Conservation (phyloP, 2,888 invertebrate species). For the Panopea generosa region DNA sequence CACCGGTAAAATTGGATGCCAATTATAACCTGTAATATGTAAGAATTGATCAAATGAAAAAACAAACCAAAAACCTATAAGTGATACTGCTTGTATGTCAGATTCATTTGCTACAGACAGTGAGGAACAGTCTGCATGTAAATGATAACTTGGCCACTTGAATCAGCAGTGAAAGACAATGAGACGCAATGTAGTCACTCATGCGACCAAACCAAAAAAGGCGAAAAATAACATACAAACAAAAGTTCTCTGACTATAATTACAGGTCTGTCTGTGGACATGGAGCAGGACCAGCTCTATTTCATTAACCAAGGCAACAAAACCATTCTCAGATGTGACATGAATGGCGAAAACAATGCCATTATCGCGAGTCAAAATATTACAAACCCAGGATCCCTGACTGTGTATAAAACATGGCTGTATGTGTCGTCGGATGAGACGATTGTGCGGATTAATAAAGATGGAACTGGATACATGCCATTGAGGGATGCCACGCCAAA, state of each 20-base stretch:
- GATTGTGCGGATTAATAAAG: conserved; percentile 33
- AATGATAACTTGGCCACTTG: no score
- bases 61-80: no score
- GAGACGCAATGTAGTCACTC: no score
- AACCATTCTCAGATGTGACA: conserved; percentile 65
- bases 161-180: no score
- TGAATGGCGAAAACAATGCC: conserved; percentile 51
- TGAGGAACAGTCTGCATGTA: no score
- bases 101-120: no score
- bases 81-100: no score
- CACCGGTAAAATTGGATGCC: no score
- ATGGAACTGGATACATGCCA: conserved; percentile 28
- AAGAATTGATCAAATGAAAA: no score
- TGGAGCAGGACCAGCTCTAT: conserved; percentile 88
- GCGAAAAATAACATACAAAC: no score
- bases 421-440: conserved; percentile 87
- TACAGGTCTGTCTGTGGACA: conserved; percentile 89
- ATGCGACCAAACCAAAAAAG: no score
- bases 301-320: conserved; percentile 88
- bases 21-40: no score
- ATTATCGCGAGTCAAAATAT: conserved; percentile 85
- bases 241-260: conserved; percentile 1
- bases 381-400: conserved; percentile 88
- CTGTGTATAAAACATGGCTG: conserved; percentile 88
- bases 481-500: conserved; percentile 88